A percentile compares a stretch with the other conserved stretches of the same genome.
These are phyloP conservation scores for Neelides folsomi DNA, from an alignment of 2,888 invertebrate species.

Conservation along the genomic window DNA sequence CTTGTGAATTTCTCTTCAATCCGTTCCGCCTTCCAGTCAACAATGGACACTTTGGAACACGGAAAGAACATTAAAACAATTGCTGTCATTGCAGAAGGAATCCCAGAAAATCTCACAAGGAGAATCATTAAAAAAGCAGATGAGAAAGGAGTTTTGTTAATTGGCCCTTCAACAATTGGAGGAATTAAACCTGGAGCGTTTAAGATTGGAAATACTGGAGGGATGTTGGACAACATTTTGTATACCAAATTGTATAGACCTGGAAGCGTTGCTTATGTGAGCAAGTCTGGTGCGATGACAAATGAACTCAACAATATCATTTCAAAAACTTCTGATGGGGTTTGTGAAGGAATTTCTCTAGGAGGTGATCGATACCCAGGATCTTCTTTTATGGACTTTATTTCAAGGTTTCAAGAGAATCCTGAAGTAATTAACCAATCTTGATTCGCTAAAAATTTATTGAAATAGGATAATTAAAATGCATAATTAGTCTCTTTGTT, in stretches of 20 bases:
- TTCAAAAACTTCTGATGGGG: conserved; percentile 45
- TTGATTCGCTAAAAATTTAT: neutral
- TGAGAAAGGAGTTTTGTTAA: conserved; percentile 43
- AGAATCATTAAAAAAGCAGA: conserved; percentile 40
- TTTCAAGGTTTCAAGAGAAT: conserved; percentile 45
- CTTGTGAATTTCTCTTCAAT: conserved; percentile 48
- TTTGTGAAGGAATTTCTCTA: conserved; percentile 48
- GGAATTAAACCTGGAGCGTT: conserved; percentile 50
- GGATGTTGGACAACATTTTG: conserved; percentile 50
- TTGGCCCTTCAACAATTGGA: conserved; percentile 45
- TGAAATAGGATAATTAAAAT: no score
- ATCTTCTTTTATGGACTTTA: conserved; percentile 47
- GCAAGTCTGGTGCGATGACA: conserved; percentile 49
- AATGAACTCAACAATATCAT: conserved; percentile 51
- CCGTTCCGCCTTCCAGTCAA: conserved; percentile 47
- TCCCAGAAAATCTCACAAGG: conserved; percentile 48
- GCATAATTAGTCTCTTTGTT: no score
- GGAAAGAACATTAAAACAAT: conserved; percentile 44
- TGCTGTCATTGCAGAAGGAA: conserved; percentile 51
- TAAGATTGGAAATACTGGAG: conserved; percentile 50
- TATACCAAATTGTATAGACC: conserved; percentile 47
- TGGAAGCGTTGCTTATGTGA: conserved; percentile 49
- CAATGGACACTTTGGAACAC: conserved; percentile 44
- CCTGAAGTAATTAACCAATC: conserved; percentile 36
- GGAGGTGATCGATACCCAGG: conserved; percentile 50